Conservation (phyloP, 2,888 invertebrate genomes). For the Cosmia trapezina region DNA sequence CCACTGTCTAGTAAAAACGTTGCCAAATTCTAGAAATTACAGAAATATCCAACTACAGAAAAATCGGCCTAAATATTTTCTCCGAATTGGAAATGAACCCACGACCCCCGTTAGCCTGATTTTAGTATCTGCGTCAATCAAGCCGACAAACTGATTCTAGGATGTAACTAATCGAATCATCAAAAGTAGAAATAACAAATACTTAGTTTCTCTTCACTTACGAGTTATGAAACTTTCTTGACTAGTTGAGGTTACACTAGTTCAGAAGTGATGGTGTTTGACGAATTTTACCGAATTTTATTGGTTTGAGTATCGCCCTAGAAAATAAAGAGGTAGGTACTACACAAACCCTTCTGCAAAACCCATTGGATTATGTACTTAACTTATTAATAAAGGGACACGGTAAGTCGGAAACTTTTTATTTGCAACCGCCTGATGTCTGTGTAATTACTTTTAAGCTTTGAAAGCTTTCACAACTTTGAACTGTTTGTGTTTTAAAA, state of each 20-base stretch:
- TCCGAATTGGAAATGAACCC: background rate
- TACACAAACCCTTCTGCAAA: background rate
- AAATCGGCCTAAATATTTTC: background rate
- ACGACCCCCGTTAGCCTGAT: background rate
- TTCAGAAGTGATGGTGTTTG: background rate
- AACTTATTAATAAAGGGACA: conserved; percentile 30
- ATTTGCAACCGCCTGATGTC: conserved; percentile 30
- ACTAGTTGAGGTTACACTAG: background rate
- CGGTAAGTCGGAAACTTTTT: conserved; percentile 31
- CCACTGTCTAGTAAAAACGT: background rate
- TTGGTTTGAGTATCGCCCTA: background rate
- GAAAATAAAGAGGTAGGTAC: background rate
- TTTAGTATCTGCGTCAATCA: background rate
- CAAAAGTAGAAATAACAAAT: background rate
- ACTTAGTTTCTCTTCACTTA: background rate
- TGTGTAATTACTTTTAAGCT: conserved; percentile 44
- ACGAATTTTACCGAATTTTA: background rate
- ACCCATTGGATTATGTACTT: conserved; percentile 6
- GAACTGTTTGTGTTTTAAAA: conserved; percentile 10
- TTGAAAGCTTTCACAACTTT: conserved; percentile 34
- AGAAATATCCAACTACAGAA: too few species aligned
- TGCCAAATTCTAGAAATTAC: background rate
- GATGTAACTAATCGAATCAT: background rate
- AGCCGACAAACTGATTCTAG: background rate
- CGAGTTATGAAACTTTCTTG: background rate